These are phyloP conservation scores for Blastobasis adustella DNA, from an alignment of 2,888 invertebrate genomes.

Conservation along the genomic window DNA sequence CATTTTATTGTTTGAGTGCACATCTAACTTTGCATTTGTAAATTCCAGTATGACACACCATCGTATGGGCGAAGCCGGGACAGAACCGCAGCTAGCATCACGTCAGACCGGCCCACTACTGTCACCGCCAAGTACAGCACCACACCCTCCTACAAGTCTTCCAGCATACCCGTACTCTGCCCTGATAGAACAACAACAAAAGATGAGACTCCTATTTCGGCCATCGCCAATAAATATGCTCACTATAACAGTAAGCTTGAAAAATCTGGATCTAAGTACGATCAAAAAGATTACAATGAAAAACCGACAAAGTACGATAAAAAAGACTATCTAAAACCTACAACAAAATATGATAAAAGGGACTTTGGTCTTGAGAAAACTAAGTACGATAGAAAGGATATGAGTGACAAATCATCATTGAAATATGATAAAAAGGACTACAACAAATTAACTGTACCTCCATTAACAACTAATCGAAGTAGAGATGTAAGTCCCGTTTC, in stretches of 20 bases:
- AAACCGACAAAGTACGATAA: conserved; percentile 30
- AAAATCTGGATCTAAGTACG: conserved; percentile 22
- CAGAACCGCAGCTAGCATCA: conserved; percentile 31
- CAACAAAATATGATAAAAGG: no score
- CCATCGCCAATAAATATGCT: conserved; percentile 59
- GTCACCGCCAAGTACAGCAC: conserved; percentile 63
- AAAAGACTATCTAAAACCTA: conserved; percentile 5
- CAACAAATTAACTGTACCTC: conserved; percentile 47
- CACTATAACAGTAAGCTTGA: conserved; percentile 32
- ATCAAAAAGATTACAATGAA: conserved; percentile 13
- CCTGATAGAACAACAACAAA: conserved; percentile 46
- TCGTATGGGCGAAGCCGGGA: conserved; percentile 47
- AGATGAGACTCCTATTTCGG: conserved; percentile 58
- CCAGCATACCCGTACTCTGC: conserved; percentile 58
- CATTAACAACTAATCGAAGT: conserved; percentile 50
- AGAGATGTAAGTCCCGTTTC: conserved; percentile 75
- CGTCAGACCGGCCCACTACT: conserved; percentile 51
- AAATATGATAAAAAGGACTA: conserved; percentile 49
- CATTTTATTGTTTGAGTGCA: neutral
- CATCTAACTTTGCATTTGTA: conserved; percentile 6
- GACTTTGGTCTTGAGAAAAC: conserved; percentile 22
- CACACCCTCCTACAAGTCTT: conserved; percentile 60
- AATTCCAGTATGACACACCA: conserved; percentile 62
- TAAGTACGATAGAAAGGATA: conserved; percentile 65
- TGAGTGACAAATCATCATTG: conserved; percentile 33